Percentiles rank a stretch among this genome's conserved stretches.
Evolutionary conservation across 2,113 vertebrate species (phyloP).

Genomic region (Eptesicus fuscus): DNA sequence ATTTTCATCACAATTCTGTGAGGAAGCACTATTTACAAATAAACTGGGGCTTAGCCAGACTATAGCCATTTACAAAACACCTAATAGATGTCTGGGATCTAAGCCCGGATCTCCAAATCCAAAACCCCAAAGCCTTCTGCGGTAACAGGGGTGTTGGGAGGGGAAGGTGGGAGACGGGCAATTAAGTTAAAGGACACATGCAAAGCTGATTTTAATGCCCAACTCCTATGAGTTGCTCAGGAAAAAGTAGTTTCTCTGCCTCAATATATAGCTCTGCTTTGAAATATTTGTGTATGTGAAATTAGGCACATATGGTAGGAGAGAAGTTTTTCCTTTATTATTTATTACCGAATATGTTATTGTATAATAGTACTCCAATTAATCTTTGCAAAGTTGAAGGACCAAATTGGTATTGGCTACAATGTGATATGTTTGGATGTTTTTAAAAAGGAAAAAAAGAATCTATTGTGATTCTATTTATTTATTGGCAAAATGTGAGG

Average conservation of each 20-base stretch:
- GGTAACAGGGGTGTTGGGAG: too few species aligned
- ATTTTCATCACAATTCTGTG: background rate
- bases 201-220: background rate
- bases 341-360: background rate
- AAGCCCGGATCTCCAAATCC: background rate
- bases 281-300: background rate
- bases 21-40: background rate
- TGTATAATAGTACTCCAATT: background rate
- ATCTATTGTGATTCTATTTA: background rate
- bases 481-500: background rate
- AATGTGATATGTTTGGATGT: background rate
- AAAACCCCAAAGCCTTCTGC: background rate
- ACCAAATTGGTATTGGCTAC: background rate
- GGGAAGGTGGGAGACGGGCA: background rate
- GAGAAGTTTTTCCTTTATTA: background rate
- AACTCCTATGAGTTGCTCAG: background rate
- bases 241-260: background rate
- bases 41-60: background rate
- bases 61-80: background rate
- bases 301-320: background rate
- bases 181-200: background rate
- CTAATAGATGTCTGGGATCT: background rate
- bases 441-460: background rate
- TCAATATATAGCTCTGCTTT: background rate
- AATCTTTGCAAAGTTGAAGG: background rate